phyloP scores from a whole-genome alignment of 1,140 invertebrate genomes.

The Dendroctonus ponderosae region DNA sequence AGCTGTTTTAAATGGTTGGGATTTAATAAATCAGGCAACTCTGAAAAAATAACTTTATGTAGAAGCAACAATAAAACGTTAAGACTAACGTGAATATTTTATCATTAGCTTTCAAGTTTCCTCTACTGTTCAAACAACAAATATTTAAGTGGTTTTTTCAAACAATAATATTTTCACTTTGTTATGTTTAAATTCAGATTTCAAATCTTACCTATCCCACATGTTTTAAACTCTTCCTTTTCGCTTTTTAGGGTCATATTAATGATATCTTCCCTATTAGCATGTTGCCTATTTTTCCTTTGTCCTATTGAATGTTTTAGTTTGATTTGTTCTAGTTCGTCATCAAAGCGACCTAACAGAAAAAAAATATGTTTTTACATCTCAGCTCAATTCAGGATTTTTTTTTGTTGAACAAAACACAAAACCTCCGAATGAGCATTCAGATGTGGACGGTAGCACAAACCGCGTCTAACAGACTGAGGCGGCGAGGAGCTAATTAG shows the following conservation, averaged over 20 bases:
- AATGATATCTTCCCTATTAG: conserved; percentile 70
- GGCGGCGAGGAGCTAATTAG: too few species aligned
- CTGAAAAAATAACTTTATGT: conserved; percentile 49
- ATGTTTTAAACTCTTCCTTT: conserved; percentile 66
- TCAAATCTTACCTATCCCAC: conserved; percentile 62
- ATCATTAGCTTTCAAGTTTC: too few species aligned
- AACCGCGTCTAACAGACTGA: too few species aligned
- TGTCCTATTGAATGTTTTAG: conserved; percentile 72
- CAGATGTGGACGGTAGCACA: too few species aligned
- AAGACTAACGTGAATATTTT: too few species aligned
- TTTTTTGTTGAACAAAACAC: neutral
- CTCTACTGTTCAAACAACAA: conserved; percentile 1
- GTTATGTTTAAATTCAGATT: neutral
- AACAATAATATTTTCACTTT: neutral
- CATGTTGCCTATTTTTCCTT: conserved; percentile 70
- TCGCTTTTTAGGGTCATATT: conserved; percentile 70
- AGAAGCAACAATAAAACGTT: too few species aligned
- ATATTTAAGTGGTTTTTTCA: neutral
- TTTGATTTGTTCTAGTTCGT: conserved; percentile 72
- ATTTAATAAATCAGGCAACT: conserved; percentile 66
- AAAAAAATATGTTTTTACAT: neutral
- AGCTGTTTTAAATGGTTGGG: conserved; percentile 58
- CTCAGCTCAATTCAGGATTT: neutral
- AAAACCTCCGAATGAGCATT: too few species aligned
- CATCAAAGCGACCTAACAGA: conserved; percentile 61